phyloP scores from a whole-genome alignment of 2,113 vertebrate species.

The Scophthalmus maximus region DNA sequence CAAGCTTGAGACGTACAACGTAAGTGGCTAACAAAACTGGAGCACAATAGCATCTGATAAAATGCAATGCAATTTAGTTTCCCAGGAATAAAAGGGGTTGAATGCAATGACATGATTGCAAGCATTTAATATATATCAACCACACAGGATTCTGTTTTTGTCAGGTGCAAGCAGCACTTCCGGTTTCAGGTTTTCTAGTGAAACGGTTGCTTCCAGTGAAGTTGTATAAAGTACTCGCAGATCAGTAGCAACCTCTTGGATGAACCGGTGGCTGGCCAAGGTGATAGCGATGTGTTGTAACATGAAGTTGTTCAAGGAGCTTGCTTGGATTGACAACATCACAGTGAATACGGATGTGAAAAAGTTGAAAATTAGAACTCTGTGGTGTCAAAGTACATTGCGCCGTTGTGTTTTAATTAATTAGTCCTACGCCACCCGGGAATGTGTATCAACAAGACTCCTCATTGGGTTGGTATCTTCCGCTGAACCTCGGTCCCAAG shows the following conservation, averaged over 20 bases:
- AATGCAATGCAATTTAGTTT: conserved; percentile 38
- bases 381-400: neutral
- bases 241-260: neutral
- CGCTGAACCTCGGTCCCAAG: conserved; percentile 2
- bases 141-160: conserved; percentile 3
- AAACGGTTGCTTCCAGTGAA: neutral
- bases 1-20: conserved; percentile 93
- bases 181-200: neutral
- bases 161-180: neutral
- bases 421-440: neutral
- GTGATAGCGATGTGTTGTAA: neutral
- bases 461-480: conserved; percentile 15
- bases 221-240: neutral
- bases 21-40: conserved; percentile 78
- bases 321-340: neutral
- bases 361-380: neutral
- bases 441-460: conserved; percentile 18
- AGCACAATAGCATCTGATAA: conserved; percentile 9
- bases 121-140: neutral
- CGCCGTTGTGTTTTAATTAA: conserved; percentile 8
- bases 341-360: neutral
- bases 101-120: conserved; percentile 25
- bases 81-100: conserved; percentile 2
- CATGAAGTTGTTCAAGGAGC: neutral
- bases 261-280: neutral